phyloP scores from a whole-genome alignment of 2,888 invertebrate genomes.

The Diaperis boleti region DNA sequence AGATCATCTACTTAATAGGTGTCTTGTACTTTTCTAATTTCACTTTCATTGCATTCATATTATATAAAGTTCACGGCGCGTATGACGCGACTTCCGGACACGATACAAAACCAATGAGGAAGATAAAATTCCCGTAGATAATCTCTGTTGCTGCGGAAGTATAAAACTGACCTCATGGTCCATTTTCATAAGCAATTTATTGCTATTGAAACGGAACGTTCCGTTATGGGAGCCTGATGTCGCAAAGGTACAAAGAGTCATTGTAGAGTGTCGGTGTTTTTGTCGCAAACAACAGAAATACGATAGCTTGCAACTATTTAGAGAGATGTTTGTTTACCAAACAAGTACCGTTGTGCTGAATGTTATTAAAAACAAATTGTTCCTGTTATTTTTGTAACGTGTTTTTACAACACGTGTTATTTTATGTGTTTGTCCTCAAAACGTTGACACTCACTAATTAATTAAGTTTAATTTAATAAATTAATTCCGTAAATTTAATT shows the following conservation, averaged over 20 bases:
- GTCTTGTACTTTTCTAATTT: conserved; percentile 18
- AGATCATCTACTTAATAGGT: conserved; percentile 11
- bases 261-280: too few relatives aligned
- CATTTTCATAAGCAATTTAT: not conserved
- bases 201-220: not conserved
- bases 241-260: not conserved
- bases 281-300: not conserved
- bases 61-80: conserved; percentile 8
- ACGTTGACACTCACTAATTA: too few relatives aligned
- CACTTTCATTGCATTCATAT: conserved; percentile 18
- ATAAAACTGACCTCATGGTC: conserved; percentile 1
- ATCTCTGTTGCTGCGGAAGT: not conserved
- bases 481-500: too few relatives aligned
- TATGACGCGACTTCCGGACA: not conserved
- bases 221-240: not conserved
- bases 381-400: too few relatives aligned
- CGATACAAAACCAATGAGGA: not conserved
- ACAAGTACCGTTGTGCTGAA: too few relatives aligned
- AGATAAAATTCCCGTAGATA: not conserved
- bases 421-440: too few relatives aligned
- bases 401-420: too few relatives aligned
- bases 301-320: too few relatives aligned
- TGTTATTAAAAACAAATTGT: too few relatives aligned
- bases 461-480: too few relatives aligned
- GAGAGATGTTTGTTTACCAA: too few relatives aligned